Percentiles rank a stretch among this genome's conserved stretches.
phyloP scores from a whole-genome alignment of 2,888 invertebrate genomes.

The Panzeria rudis region DNA sequence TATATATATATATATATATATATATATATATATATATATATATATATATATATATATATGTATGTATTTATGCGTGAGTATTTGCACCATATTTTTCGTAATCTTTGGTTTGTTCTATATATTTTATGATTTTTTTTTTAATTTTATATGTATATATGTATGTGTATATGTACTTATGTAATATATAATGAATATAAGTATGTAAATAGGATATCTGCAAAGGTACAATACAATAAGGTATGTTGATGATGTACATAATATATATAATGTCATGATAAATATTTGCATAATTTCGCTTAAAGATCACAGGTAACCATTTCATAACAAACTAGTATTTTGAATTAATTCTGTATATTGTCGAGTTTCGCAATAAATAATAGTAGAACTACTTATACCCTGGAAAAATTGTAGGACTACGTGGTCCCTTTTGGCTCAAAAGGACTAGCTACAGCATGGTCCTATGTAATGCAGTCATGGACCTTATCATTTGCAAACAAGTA shows the following conservation, averaged over 20 bases:
- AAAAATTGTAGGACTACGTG: too few relatives aligned
- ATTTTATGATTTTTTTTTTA: slow-evolving; percentile 26
- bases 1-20: neutral
- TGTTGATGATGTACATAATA: slow-evolving; percentile 13
- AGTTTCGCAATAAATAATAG: too few relatives aligned
- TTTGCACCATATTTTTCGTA: slow-evolving; percentile 50
- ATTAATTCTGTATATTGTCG: neutral
- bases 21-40: slow-evolving; percentile 22
- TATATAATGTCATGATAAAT: neutral
- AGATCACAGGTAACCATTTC: neutral
- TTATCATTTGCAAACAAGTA: too few relatives aligned
- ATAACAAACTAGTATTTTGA: neutral
- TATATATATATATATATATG: slow-evolving; percentile 67
- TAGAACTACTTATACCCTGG: too few relatives aligned
- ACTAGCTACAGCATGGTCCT: too few relatives aligned
- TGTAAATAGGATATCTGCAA: slow-evolving; percentile 12
- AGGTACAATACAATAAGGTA: slow-evolving; percentile 29
- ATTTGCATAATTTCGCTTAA: neutral
- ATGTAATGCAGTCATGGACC: too few relatives aligned
- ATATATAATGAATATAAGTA: slow-evolving; percentile 34
- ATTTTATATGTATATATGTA: slow-evolving; percentile 32
- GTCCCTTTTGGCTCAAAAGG: too few relatives aligned
- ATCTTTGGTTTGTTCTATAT: slow-evolving; percentile 51
- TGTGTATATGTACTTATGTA: slow-evolving; percentile 42
- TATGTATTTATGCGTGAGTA: slow-evolving; percentile 32